Conservation (phyloP, 2,797 vertebrate species). For the Falco cherrug region DNA sequence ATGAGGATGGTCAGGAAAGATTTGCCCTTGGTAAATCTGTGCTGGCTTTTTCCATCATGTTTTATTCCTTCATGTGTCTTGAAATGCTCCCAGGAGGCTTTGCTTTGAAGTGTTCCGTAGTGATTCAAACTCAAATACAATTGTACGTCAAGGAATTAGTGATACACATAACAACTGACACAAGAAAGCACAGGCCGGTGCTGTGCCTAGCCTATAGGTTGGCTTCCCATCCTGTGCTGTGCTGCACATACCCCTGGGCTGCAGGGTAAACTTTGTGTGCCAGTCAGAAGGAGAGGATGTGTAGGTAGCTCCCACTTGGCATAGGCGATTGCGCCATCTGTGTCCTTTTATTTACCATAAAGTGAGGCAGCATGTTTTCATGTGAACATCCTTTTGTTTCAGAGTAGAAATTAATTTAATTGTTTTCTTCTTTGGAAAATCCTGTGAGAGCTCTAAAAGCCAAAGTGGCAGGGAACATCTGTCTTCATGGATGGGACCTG, state of each 20-base stretch:
- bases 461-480: neutral
- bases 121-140: accelerated
- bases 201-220: accelerated
- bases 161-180: neutral
- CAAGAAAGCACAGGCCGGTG: neutral
- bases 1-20: neutral
- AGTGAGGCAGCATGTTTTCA: neutral
- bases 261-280: neutral
- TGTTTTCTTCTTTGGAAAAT: neutral
- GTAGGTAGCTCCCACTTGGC: neutral
- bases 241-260: neutral
- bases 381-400: neutral
- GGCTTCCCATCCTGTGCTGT: neutral
- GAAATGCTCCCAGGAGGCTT: neutral
- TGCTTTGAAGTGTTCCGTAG: neutral
- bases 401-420: neutral
- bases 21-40: neutral
- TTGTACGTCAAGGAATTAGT: neutral
- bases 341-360: neutral
- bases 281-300: neutral
- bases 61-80: neutral
- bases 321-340: neutral
- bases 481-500: neutral
- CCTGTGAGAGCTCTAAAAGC: neutral
- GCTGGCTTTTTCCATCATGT: neutral